These are phyloP conservation scores for Asobara japonica DNA, from an alignment of 1,140 invertebrate species.

Conservation along the genomic window DNA sequence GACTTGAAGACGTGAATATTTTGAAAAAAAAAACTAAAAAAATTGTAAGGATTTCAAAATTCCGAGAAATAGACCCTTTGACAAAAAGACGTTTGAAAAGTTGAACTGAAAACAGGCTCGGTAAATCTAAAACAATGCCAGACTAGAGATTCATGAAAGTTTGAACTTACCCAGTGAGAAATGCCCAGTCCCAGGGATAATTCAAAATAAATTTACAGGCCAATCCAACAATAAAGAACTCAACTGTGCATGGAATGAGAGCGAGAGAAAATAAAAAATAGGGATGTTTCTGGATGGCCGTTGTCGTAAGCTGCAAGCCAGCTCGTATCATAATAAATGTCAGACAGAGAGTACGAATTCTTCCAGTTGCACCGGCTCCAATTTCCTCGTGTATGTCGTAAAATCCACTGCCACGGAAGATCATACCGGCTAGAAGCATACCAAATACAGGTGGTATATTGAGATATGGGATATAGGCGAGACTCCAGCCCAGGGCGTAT, in stretches of 20 bases:
- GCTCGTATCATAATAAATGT: conserved; percentile 58
- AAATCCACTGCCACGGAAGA: conserved; percentile 51
- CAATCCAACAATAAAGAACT: conserved; percentile 45
- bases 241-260: conserved; percentile 54
- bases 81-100: no score
- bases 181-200: conserved; percentile 57
- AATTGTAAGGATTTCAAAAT: no score
- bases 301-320: conserved; percentile 55
- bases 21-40: no score
- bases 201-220: conserved; percentile 45
- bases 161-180: conserved; percentile 53
- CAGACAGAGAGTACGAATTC: conserved; percentile 56
- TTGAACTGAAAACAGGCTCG: no score
- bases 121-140: no score
- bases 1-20: no score
- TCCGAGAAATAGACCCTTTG: no score
- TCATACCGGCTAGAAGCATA: conserved; percentile 60
- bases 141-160: no score
- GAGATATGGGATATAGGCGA: conserved; percentile 52
- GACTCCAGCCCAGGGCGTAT: conserved; percentile 51
- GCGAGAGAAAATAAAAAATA: conserved; percentile 50
- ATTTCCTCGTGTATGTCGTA: conserved; percentile 55
- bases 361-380: conserved; percentile 37
- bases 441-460: conserved; percentile 60
- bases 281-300: conserved; percentile 46